Base-by-base conservation (phyloP, 2,888 invertebrate genomes). In the Plutella xylostella region DNA sequence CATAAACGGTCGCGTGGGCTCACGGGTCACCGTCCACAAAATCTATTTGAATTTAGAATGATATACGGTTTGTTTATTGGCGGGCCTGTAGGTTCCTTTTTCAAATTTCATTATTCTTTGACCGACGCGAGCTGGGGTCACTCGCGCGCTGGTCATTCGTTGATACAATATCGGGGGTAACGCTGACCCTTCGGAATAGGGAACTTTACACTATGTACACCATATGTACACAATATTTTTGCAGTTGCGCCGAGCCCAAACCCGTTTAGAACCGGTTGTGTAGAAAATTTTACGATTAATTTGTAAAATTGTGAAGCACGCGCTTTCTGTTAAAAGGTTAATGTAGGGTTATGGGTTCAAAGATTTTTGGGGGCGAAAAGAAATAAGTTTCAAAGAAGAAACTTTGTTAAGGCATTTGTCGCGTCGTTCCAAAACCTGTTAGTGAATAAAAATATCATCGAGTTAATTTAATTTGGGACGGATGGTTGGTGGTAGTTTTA, bases 61-160 rank as follows among this genome's bases (percentile, higher is more conserved):
- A 83, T 83, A 73, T 82, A 83, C 78, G 82, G 77, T 80, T 82
- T 83, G 83, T 83, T 83, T 83, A 83, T 83, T 80, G 79, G 82
- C 72, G 73, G 76, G 82, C 75, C 68, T 69, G 72, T 71, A 57
- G 72, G 65, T 68, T 74, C 65, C 70, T 74, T 74, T 72, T 79
- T 80, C 66, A 68, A 78, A 78, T 72, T 72, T 61, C 67, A 79
- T 82, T 80, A 79, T 76, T 60, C 55, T 45, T 55, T 76, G 78
- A 77, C 77, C 77, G 73, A 61, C 74, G 75, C 68, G 65, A 72
- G 72, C 53, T 63, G 64, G 67, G 79, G 80, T 80, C 78, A 72
- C 60, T 9, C 28, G n/a, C 28, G 6, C 63, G 59, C 60, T 66
- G 79, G 77, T 74, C 76, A 76, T 64, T 64, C 60, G 53, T 39